A percentile compares a stretch with the other conserved stretches of the same genome.
phyloP scores from a whole-genome alignment of 2,797 vertebrate genomes.

The Cynopterus sphinx region DNA sequence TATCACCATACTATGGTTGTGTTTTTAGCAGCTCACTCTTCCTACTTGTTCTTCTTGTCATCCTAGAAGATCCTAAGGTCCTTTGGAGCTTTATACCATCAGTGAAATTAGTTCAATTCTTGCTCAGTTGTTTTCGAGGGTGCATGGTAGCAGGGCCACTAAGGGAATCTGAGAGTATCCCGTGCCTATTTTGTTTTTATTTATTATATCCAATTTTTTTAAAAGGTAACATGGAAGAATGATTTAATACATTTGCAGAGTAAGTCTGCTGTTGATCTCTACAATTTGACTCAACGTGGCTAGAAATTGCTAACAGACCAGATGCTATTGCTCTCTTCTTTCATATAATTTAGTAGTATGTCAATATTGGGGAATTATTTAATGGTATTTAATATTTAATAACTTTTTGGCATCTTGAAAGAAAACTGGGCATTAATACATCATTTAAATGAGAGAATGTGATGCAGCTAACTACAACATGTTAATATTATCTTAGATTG shows the following conservation, averaged over 20 bases:
- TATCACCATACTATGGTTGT: not conserved
- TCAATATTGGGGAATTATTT: not conserved
- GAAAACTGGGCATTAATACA: not conserved
- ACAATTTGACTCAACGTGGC: not conserved
- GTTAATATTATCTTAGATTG: not conserved
- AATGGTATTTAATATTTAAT: not conserved
- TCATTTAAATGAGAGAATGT: conserved; percentile 19
- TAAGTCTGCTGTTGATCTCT: not conserved
- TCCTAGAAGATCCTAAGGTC: not conserved
- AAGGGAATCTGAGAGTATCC: not conserved
- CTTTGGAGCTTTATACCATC: not conserved
- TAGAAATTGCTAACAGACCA: not conserved
- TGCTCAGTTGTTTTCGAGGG: not conserved
- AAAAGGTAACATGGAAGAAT: not conserved
- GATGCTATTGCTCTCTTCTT: not conserved
- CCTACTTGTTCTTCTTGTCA: not conserved
- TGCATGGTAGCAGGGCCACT: not conserved
- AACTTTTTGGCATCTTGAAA: not conserved
- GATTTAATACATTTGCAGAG: not conserved
- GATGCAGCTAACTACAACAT: not conserved
- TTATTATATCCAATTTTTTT: not conserved
- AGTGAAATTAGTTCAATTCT: not conserved
- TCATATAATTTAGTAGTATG: not conserved
- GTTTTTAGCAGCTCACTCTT: not conserved
- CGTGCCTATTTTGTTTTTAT: not conserved